A percentile compares a stretch with the other conserved stretches of the same genome.
phyloP scores from a whole-genome alignment of 2,113 vertebrate species.

The Eira barbara region DNA sequence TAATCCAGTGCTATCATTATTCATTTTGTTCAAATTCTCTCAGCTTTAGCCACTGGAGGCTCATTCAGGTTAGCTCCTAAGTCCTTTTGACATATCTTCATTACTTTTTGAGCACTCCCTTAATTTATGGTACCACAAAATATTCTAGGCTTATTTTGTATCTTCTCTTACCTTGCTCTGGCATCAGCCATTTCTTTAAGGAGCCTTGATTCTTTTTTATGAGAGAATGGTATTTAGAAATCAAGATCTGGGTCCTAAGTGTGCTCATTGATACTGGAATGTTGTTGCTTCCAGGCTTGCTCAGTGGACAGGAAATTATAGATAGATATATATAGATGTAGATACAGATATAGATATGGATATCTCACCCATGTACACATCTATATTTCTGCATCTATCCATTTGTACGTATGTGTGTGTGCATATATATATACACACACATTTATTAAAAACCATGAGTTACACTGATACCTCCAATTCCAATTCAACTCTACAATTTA shows the following conservation, averaged over 20 bases:
- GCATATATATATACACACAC: no score
- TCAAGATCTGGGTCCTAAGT: not conserved
- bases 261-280: not conserved
- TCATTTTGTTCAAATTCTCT: not conserved
- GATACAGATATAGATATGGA: not conserved
- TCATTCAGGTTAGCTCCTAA: not conserved
- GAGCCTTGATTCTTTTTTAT: not conserved
- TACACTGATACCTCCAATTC: not conserved
- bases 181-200: not conserved
- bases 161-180: not conserved
- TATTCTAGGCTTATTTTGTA: not conserved
- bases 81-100: not conserved
- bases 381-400: not conserved
- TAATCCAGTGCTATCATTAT: not conserved
- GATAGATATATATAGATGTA: not conserved
- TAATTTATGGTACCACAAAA: not conserved
- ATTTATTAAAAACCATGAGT: not conserved
- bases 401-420: not conserved
- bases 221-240: constrained; percentile 11
- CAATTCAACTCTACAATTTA: not conserved
- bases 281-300: not conserved
- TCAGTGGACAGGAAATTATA: not conserved
- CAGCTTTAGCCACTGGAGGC: not conserved
- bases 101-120: not conserved
- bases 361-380: not conserved